A percentile compares a stretch with the other conserved stretches of the same genome.
These are phyloP conservation scores for Pseudomyrmex sp. DNA, from an alignment of 1,140 invertebrate genomes.

Conservation along the genomic window DNA sequence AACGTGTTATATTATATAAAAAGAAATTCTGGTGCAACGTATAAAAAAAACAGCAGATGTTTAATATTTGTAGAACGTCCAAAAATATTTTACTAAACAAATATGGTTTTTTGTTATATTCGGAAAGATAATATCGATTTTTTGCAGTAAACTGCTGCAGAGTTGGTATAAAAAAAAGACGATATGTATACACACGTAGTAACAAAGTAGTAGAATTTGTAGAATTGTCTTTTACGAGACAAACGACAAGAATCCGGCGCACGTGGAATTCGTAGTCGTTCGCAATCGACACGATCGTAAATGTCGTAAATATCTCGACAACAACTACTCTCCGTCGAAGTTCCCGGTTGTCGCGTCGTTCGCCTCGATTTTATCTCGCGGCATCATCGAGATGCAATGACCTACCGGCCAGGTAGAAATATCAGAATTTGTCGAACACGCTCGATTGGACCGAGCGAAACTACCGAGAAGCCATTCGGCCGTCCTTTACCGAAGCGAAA, in stretches of 20 bases:
- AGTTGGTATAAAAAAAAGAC: no score
- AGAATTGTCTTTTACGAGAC: conserved; percentile 12
- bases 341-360: neutral
- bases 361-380: conserved; percentile 62
- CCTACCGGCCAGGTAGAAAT: conserved; percentile 37
- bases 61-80: no score
- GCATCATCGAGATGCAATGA: conserved; percentile 39
- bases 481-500: conserved; percentile 12
- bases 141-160: neutral
- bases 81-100: no score
- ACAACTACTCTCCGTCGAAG: conserved; percentile 36
- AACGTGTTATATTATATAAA: no score
- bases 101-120: no score
- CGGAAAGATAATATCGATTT: neutral
- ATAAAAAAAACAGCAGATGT: no score
- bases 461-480: conserved; percentile 15
- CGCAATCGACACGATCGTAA: conserved; percentile 57
- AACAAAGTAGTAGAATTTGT: neutral
- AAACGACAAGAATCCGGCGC: conserved; percentile 14
- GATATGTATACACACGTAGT: no score
- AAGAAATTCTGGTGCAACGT: neutral
- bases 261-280: conserved; percentile 36
- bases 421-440: conserved; percentile 67
- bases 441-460: conserved; percentile 42
- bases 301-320: conserved; percentile 56